These are phyloP conservation scores for Hippopotamus amphibius DNA, from an alignment of 2,113 vertebrate species.

Conservation along the genomic window DNA sequence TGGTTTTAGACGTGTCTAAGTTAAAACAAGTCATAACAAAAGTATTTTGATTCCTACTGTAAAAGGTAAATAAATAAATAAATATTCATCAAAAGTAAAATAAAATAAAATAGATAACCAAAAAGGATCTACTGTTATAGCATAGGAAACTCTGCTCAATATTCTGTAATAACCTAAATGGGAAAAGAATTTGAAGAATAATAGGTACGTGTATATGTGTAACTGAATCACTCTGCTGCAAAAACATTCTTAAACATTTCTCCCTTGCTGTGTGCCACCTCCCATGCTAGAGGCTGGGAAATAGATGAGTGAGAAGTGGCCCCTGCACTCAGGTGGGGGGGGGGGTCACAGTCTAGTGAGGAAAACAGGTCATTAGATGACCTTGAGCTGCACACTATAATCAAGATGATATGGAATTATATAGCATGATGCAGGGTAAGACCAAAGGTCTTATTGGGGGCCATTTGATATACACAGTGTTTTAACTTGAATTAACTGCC, in stretches of 20 bases:
- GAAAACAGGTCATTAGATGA: not conserved
- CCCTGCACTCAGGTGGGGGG: not conserved
- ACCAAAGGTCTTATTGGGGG: not conserved
- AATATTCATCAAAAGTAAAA: no score
- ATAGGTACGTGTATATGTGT: no score
- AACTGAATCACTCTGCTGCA: no score
- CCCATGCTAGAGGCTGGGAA: not conserved
- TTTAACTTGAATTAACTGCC: not conserved
- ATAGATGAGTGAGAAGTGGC: not conserved
- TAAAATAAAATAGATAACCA: no score
- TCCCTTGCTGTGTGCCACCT: not conserved
- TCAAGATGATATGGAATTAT: not conserved
- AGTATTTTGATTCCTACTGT: not conserved
- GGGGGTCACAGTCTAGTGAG: not conserved
- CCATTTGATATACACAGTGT: not conserved
- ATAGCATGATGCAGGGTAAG: no score
- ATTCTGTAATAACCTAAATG: no score
- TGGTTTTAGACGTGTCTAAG: not conserved
- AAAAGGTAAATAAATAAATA: not conserved
- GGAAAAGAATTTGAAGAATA: no score
- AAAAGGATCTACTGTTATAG: no score
- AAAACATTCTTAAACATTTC: not conserved
- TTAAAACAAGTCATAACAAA: slow-evolving; percentile 22
- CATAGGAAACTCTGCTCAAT: no score
- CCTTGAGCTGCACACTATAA: not conserved